Percentiles rank a stretch among this genome's conserved stretches.
phyloP scores from a whole-genome alignment of 2,113 vertebrate species.

The Lasiurus borealis region DNA sequence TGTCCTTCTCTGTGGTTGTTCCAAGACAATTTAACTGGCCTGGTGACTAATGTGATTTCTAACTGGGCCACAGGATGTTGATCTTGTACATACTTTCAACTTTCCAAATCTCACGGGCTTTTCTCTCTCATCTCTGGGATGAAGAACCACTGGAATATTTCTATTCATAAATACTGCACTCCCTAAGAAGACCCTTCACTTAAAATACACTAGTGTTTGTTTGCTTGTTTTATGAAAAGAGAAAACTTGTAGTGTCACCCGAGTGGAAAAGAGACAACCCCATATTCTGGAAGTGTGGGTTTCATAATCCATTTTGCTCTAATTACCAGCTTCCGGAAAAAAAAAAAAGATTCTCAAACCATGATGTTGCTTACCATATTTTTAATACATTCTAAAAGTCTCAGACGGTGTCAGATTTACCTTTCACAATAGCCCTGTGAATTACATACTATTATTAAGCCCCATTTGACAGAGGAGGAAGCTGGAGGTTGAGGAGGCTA shows the following conservation, averaged over 20 bases:
- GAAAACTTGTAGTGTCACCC: background rate
- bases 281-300: background rate
- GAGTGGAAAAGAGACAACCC: background rate
- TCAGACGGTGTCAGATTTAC: background rate
- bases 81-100: background rate
- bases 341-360: background rate
- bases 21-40: background rate
- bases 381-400: background rate
- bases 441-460: background rate
- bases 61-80: background rate
- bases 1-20: background rate
- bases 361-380: background rate
- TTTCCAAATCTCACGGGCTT: background rate
- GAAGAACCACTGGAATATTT: background rate
- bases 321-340: background rate
- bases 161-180: background rate
- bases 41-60: background rate
- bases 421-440: background rate
- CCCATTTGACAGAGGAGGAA: background rate
- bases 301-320: background rate
- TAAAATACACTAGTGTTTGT: background rate
- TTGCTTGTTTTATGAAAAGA: background rate
- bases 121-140: background rate
- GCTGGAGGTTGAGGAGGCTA: background rate
- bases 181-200: background rate